Conservation (phyloP, 2,888 invertebrate genomes). For the Boloria selene region DNA sequence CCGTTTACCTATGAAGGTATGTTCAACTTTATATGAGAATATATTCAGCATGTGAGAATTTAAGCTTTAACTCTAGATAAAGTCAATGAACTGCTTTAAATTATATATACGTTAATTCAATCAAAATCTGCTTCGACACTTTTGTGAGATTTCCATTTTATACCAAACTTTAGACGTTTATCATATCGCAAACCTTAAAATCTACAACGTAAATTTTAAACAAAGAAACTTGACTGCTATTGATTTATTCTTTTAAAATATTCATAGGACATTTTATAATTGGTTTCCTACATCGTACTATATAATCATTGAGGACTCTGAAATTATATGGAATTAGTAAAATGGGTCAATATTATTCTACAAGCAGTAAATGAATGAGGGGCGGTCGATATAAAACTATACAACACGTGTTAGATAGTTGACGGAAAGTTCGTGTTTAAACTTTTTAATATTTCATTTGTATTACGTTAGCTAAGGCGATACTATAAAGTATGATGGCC, state of each 20-base stretch:
- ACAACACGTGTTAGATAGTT: constrained; percentile 10
- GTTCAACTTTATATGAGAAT: too few species aligned
- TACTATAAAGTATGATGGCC: neutral
- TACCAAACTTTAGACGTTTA: neutral
- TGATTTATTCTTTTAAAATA: neutral
- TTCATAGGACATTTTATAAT: neutral
- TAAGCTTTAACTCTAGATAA: too few species aligned
- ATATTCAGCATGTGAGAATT: too few species aligned
- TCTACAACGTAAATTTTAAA: neutral
- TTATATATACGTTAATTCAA: too few species aligned
- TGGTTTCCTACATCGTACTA: neutral
- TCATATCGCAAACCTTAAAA: neutral
- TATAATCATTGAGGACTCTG: neutral
- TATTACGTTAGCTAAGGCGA: neutral
- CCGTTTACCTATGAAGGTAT: too few species aligned
- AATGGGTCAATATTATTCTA: constrained; percentile 11
- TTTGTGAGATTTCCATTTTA: too few species aligned
- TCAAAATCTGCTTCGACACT: too few species aligned
- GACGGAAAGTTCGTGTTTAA: constrained; percentile 2
- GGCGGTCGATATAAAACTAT: constrained; percentile 26
- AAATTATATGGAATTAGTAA: neutral
- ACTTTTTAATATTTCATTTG: constrained; percentile 10
- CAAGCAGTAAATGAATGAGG: constrained; percentile 36
- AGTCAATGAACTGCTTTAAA: too few species aligned
- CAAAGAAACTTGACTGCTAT: neutral